Base-by-base conservation (phyloP, 2,888 invertebrate genomes). In the Lochmaea crataegi region DNA sequence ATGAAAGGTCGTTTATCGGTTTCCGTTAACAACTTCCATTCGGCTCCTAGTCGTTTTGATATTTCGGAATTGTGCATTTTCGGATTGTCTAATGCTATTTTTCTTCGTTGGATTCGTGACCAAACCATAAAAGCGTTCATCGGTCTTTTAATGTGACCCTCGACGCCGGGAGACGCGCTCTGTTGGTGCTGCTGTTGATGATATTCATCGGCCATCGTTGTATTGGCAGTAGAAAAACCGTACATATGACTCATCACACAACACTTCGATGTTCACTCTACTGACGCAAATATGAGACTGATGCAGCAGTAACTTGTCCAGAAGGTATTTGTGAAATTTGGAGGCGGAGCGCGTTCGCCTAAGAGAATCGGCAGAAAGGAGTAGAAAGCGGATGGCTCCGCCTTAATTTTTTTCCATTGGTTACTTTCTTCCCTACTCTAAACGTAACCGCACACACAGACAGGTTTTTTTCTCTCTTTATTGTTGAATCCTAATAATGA, bases 41-140 rank as follows among this genome's bases (percentile, higher is more conserved):
- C 96, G 9, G 95, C 95, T 0, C 97, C 97, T 60, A 97, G 89
- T 14, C 96, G 89, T 85, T 97, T 98, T 26, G 95, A 96, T 77
- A 98, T 97, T 85, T 95, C 94, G 0, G 94, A 94, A 82, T 95
- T 95, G 86, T 95, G 95, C 95, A 95, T 94, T 86, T 94, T 97
- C 80, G 97, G 97, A 85, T 97, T 97, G 81, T 97, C 96, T 87
- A 95, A 92, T 1, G 97, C 96, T 83, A 98, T 97, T 87, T 96
- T 96, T 69, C 96, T 91, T 16, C 97, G 89, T 86, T 97, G 96
- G 56, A 96, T 93, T 57, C 97, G 89, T 6, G 97, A 96, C 97
- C 97, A 97, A 42, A 96, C 97, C 97, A 98, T 98, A 88, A 98
- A 98, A 0, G 98, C 97, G 88, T 98, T 98, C 98, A 98, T 98